phyloP scores from a whole-genome alignment of 1,140 invertebrate genomes.

The Hirudo medicinalis region DNA sequence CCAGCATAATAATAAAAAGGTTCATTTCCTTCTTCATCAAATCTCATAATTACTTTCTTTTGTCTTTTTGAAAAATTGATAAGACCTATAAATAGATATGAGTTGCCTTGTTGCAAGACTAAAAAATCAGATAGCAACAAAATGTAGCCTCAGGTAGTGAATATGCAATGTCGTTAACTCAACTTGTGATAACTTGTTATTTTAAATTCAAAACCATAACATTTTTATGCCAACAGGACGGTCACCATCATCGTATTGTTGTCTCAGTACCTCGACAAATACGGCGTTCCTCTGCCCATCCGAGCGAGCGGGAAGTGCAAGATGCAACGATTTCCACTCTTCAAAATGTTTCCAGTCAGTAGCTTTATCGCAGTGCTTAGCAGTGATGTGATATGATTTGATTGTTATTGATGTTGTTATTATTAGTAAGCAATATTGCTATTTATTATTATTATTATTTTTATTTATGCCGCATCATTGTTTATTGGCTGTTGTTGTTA shows the following conservation, averaged over 20 bases:
- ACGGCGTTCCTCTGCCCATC: conserved; percentile 50
- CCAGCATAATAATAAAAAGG: not conserved
- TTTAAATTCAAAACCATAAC: no score
- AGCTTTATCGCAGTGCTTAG: no score
- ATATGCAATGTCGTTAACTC: not conserved
- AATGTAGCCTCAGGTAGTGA: not conserved
- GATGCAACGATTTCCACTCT: conserved; percentile 49
- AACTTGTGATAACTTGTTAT: no score
- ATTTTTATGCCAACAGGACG: conserved; percentile 46
- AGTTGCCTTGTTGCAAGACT: no score
- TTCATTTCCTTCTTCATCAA: not conserved
- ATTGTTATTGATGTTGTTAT: not conserved
- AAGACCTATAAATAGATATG: no score
- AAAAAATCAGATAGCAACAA: not conserved
- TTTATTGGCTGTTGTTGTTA: not conserved
- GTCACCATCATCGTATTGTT: conserved; percentile 62
- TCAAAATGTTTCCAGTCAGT: conserved; percentile 64
- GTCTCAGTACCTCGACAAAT: conserved; percentile 59
- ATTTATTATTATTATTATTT: no score
- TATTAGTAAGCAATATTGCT: no score
- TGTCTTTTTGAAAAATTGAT: not conserved
- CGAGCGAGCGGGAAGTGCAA: conserved; percentile 47
- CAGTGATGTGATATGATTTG: not conserved
- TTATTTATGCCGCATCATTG: no score
- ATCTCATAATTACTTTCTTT: not conserved